phyloP scores from a whole-genome alignment of 2,113 vertebrate genomes.

The Rhabdornis inornatus region DNA sequence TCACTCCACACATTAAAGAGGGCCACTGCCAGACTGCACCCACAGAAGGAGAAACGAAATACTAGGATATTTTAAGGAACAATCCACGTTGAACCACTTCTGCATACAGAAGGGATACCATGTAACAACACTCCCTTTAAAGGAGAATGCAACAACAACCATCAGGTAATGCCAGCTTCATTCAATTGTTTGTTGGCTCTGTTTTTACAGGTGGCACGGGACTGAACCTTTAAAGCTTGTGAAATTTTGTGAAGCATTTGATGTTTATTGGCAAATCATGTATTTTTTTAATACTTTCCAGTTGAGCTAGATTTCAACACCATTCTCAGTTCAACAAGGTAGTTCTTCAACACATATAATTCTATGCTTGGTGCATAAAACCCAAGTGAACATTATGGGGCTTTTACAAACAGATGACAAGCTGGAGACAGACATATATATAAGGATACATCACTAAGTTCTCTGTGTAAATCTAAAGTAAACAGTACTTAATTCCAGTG shows the following conservation, averaged over 20 bases:
- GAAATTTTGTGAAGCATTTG: background rate
- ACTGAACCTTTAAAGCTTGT: background rate
- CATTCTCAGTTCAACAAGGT: rapidly evolving
- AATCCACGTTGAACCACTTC: background rate
- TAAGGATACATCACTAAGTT: background rate
- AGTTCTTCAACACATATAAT: background rate
- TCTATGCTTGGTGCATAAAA: background rate
- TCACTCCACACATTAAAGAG: background rate
- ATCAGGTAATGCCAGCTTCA: background rate
- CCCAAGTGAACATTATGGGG: background rate
- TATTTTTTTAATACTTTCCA: background rate
- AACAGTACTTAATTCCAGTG: background rate
- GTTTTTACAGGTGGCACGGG: background rate
- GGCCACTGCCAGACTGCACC: background rate
- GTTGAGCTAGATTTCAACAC: background rate
- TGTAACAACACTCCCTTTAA: background rate
- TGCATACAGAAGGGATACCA: background rate
- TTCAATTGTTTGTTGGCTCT: background rate
- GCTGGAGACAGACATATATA: background rate
- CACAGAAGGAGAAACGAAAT: background rate
- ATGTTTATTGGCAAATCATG: background rate
- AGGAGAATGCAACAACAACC: background rate
- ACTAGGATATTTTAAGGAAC: background rate
- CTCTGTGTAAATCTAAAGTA: background rate
- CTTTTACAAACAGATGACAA: background rate